Evolutionary conservation across 1,140 invertebrate species (phyloP).

Genomic region (Drosophila arawakana): DNA sequence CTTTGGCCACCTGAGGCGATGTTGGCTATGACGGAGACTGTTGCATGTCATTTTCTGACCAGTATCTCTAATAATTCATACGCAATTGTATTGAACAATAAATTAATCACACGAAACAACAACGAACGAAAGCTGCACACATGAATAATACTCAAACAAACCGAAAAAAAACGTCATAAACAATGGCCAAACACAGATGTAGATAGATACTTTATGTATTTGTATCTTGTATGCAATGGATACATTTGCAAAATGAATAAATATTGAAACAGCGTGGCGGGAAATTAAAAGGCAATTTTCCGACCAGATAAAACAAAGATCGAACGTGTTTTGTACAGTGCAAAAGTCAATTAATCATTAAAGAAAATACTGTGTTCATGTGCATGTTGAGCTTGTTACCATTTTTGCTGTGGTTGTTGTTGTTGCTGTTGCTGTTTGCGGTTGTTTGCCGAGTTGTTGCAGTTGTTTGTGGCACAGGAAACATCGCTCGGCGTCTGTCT

Average conservation of each 20-base stretch:
- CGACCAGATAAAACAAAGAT: slow-evolving; percentile 62
- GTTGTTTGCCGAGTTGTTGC: slow-evolving; percentile 16
- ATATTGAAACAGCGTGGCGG: slow-evolving; percentile 47
- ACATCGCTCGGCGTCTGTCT: slow-evolving; percentile 39
- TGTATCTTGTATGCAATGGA: slow-evolving; percentile 12
- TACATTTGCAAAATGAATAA: slow-evolving; percentile 49
- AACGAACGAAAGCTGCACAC: slow-evolving; percentile 56
- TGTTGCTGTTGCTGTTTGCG: slow-evolving; percentile 27
- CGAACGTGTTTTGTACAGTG: slow-evolving; percentile 72
- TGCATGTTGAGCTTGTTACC: slow-evolving; percentile 47
- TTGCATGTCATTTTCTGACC: slow-evolving; percentile 80
- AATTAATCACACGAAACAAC: slow-evolving; percentile 69
- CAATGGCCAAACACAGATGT: slow-evolving; percentile 35
- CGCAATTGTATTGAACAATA: slow-evolving; percentile 81
- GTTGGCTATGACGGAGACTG: slow-evolving; percentile 51
- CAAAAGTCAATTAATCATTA: slow-evolving; percentile 82
- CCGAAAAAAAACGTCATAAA: slow-evolving; percentile 51
- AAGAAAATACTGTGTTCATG: slow-evolving; percentile 58
- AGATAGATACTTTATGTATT: slow-evolving; percentile 1
- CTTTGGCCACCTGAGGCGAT: slow-evolving; percentile 67
- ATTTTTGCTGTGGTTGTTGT: slow-evolving; percentile 15
- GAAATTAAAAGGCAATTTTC: slow-evolving; percentile 59
- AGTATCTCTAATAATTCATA: slow-evolving; percentile 78
- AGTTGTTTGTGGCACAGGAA: slow-evolving; percentile 51
- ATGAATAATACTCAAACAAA: slow-evolving; percentile 26